Conservation (phyloP, 2,797 vertebrate species). For the Varecia variegata region DNA sequence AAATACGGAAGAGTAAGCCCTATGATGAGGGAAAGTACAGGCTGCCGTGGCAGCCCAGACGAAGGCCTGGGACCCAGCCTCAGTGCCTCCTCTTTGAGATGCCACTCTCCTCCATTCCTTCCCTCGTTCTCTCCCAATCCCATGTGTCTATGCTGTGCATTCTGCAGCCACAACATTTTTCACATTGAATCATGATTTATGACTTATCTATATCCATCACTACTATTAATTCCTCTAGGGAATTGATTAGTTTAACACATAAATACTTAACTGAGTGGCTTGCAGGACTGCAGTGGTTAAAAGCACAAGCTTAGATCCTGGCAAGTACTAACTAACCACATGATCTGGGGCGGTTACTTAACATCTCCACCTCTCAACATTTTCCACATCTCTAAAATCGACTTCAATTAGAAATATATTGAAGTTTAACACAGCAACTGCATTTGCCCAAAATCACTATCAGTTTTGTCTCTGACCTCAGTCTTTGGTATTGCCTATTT, state of each 20-base stretch:
- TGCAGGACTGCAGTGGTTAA: background rate
- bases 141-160: background rate
- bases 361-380: background rate
- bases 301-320: slow-evolving; percentile 21
- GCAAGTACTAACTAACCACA: background rate
- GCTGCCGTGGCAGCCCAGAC: background rate
- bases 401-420: background rate
- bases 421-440: background rate
- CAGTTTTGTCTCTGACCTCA: background rate
- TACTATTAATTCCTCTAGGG: slow-evolving; percentile 10
- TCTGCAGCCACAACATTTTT: background rate
- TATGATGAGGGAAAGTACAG: background rate
- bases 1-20: background rate
- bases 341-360: background rate
- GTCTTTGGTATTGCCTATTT: background rate
- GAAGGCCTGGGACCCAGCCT: background rate
- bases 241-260: background rate
- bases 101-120: background rate
- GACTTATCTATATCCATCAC: background rate
- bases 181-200: background rate
- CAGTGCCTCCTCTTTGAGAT: background rate
- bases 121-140: background rate
- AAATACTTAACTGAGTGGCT: background rate
- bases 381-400: background rate
- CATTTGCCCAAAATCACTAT: background rate